Evolutionary conservation across 2,888 invertebrate species (phyloP), one percentile per base, ranked within the genome.

Genomic region (Frankliniella fusca): DNA sequence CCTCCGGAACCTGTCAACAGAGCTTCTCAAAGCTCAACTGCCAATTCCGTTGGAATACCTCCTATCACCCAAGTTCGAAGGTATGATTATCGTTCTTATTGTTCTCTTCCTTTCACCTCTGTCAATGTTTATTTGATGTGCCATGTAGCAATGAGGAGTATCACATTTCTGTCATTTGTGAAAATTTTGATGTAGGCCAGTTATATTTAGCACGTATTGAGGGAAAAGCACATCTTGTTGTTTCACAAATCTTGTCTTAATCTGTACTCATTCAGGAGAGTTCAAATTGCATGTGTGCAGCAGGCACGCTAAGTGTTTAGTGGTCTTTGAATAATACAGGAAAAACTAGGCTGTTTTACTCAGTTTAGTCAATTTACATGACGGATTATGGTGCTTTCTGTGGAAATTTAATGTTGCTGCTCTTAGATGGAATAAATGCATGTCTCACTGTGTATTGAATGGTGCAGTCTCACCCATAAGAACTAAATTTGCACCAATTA

Each of bases 11-110:
- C 86, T 82, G 85, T 86, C 81, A 85, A 85, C 83, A 84, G 84
- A 81, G 86, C 88, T 81, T 87, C 87, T 81, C 86, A 86, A 82
- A 87, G 84, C 79, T 80, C 86, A 83, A 84, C 85, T 38, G 83
- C 85, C 28, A 83, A 81, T 84, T 81, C 50, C 20, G 10, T 82
- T 48, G 20, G 38, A 27, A 48, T 48, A 18, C 86, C 86, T 83
- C 87, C 87, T 28, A 89, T 90, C 84, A 88, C 90, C 83, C 87
- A 87, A 48, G 89, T 90, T 84, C 88, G 91, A 88, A 90, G 91
- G 91, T 90, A 84, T 85, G 86, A 85, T 79, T 20, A 83, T 85
- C 85, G 83, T 84, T 85, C 2, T 9, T 12, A 1, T 12, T 12
- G 27, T 76, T 27, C 10, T 12, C 27, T 27, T 76, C 27, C 10